Evolutionary conservation across 2,888 invertebrate genomes (phyloP), one percentile per base, ranked within the genome.

Genomic region (Pogonocherus hispidulus): DNA sequence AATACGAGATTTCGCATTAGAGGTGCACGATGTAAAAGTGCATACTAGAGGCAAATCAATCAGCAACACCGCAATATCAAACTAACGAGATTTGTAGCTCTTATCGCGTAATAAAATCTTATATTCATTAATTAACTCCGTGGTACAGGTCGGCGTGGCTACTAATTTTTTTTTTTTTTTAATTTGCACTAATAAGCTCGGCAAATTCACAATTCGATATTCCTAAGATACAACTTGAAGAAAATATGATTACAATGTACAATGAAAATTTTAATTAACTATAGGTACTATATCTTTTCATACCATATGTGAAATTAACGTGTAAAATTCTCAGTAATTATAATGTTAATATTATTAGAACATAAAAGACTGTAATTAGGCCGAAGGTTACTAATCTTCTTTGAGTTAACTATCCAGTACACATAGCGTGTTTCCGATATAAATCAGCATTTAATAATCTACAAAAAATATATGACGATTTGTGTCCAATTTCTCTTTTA

Each of bases 1-100:
- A 73, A 56, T 70, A 60, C 32, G 9, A 47, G 59, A 59, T 59
- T 20, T 46, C 46, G 35, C 32, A 32, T 46, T 18, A 23, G 6
- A 41, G 2, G 44, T 57, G 14, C 20, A 19, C 8, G 41, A 59
- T n/a, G n/a, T n/a, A 32, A 49, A 19, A 32, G 41, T 22, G 41
- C 14, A 44, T 20, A 8, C n/a, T n/a, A 57, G 22, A 35, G 18
- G 11, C 46, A 20, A 18, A 8, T 23, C 5, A 59, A 23, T 59
- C 57, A 41, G 4, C n/a, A 19, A 41, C 6, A 14, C 41, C 20
- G 41, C 41, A 57, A 16, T 57, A 57, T 41, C 22, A 23, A 57
- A 57, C 41, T 57, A 57, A 57, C 44, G 22, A 14, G 57, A 57
- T 47, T 49, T 41, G 47, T 16, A 32, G 27, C 5, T 14, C 32